A percentile compares a stretch with the other conserved stretches of the same genome.
Conservation (phyloP, 1,140 invertebrate genomes). For the Hormaphis cornu region DNA sequence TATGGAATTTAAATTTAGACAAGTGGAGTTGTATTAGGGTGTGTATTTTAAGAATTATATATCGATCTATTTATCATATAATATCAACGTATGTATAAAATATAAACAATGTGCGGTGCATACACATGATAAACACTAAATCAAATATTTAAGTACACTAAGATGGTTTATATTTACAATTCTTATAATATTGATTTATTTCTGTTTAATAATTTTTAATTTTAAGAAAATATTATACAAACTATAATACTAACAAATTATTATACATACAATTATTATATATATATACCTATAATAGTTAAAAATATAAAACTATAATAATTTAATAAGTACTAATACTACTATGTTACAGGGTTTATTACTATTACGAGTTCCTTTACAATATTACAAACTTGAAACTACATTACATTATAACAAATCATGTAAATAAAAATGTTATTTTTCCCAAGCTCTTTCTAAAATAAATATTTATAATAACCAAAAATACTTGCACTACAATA, state of each 20-base stretch:
- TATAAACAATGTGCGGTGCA: neutral
- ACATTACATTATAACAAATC: neutral
- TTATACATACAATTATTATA: neutral
- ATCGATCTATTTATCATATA: too few species aligned
- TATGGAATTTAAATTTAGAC: too few species aligned
- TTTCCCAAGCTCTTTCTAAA: neutral
- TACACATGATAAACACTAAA: neutral
- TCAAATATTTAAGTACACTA: too few species aligned
- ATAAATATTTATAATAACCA: neutral
- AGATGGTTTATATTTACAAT: neutral
- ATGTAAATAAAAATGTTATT: neutral
- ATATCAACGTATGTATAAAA: neutral
- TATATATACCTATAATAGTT: neutral
- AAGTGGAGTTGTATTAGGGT: too few species aligned
- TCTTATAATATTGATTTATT: neutral
- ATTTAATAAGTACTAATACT: neutral
- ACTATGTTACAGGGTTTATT: neutral
- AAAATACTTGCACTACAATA: conserved; percentile 6
- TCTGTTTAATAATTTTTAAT: neutral
- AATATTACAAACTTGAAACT: too few species aligned
- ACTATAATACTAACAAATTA: conserved; percentile 15
- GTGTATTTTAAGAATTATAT: too few species aligned
- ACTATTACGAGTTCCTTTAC: neutral
- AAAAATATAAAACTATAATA: neutral
- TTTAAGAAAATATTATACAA: conserved; percentile 12